These are phyloP conservation scores for Tiliacea aurago DNA, from an alignment of 2,888 invertebrate species.

Conservation along the genomic window DNA sequence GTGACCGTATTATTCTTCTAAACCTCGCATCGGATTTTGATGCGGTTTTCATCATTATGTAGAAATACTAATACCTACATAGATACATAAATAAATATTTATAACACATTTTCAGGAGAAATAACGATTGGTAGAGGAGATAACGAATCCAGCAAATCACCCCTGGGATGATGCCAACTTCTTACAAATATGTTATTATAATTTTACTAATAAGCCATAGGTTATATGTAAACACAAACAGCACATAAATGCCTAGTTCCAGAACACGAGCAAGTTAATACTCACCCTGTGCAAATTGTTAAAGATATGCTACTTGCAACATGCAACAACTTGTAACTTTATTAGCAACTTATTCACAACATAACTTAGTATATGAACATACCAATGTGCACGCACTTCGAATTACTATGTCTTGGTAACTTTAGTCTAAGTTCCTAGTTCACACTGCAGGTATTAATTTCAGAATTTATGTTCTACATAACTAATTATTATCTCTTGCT, in stretches of 20 bases:
- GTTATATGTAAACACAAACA: neutral
- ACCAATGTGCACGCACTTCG: constrained; percentile 35
- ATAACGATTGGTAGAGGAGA: no score
- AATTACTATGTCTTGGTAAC: constrained; percentile 29
- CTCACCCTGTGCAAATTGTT: constrained; percentile 19
- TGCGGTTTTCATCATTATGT: no score
- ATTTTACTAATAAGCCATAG: neutral
- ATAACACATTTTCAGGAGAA: no score
- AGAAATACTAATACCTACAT: no score
- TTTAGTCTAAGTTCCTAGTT: constrained; percentile 24
- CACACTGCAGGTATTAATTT: neutral
- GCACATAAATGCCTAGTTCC: constrained; percentile 8
- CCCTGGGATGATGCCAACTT: no score
- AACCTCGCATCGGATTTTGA: no score
- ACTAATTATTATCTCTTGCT: neutral
- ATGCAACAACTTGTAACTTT: constrained; percentile 49
- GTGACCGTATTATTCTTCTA: no score
- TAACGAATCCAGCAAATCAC: no score
- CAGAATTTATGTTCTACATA: neutral
- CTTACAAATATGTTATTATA: no score
- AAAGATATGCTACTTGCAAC: constrained; percentile 43
- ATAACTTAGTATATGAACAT: constrained; percentile 37
- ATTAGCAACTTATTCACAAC: constrained; percentile 22
- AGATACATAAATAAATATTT: no score
- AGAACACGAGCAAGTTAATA: constrained; percentile 17